These are phyloP conservation scores for Drosophila peninsularis DNA, from an alignment of 2,888 invertebrate genomes.

Conservation along the genomic window DNA sequence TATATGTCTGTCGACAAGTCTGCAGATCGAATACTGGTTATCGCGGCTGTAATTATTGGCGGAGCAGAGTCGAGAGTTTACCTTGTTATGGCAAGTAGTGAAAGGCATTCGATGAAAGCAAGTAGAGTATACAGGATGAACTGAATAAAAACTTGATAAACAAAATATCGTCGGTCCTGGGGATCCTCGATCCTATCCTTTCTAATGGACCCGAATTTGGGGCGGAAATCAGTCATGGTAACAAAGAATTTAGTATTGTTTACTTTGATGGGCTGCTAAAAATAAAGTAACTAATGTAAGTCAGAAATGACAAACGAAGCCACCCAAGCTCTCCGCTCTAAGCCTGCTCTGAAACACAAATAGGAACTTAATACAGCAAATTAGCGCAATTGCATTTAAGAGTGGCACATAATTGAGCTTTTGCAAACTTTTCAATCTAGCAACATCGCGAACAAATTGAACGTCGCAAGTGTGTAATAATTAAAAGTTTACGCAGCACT, in stretches of 20 bases:
- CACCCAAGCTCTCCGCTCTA: background rate
- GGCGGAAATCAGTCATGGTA: slow-evolving; percentile 45
- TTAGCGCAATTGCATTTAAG: slow-evolving; percentile 26
- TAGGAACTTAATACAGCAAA: slow-evolving; percentile 32
- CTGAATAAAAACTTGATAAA: slow-evolving; percentile 8
- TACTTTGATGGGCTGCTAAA: background rate
- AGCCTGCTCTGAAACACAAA: slow-evolving; percentile 22
- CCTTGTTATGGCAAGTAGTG: slow-evolving; percentile 15
- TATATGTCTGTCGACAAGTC: background rate
- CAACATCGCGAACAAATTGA: slow-evolving; percentile 71
- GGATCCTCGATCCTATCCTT: slow-evolving; percentile 28
- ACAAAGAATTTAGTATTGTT: slow-evolving; percentile 20
- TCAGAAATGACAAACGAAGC: background rate
- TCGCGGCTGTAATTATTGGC: too few relatives aligned
- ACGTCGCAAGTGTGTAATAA: slow-evolving; percentile 71
- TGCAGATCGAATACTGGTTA: background rate
- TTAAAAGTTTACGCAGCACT: slow-evolving; percentile 62
- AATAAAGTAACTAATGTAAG: background rate
- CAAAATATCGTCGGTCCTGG: slow-evolving; percentile 25
- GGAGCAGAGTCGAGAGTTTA: slow-evolving; percentile 9
- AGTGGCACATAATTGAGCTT: slow-evolving; percentile 66
- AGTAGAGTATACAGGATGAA: slow-evolving; percentile 8
- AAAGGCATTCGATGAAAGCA: slow-evolving; percentile 41
- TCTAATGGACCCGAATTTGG: slow-evolving; percentile 32
- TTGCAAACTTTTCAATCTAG: slow-evolving; percentile 69